phyloP scores from a whole-genome alignment of 2,113 vertebrate species.

The Tragelaphus strepsiceros region DNA sequence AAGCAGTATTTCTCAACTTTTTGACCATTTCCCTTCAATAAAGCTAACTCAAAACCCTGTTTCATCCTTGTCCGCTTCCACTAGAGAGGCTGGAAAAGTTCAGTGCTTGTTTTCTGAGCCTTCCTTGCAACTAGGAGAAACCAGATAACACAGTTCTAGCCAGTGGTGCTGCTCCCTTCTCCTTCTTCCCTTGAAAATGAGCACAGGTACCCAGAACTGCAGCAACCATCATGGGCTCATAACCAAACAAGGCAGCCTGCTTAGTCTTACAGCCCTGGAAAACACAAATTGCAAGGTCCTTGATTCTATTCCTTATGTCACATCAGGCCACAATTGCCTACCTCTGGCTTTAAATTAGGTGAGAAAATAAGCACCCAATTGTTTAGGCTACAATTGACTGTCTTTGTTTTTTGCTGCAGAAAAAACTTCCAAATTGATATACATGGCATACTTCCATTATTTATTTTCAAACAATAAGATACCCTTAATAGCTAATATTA shows the following conservation, averaged over 20 bases:
- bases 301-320: neutral
- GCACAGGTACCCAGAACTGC: neutral
- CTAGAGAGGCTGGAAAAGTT: neutral
- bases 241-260: neutral
- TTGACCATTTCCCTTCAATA: neutral
- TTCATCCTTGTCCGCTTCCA: neutral
- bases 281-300: neutral
- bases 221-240: neutral
- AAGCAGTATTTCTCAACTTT: neutral
- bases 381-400: neutral
- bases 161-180: neutral
- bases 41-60: neutral
- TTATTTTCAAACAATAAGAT: neutral
- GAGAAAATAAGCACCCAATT: neutral
- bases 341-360: neutral
- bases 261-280: neutral
- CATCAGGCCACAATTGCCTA: neutral
- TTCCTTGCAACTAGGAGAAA: neutral
- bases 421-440: neutral
- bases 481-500: neutral
- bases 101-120: neutral
- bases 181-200: neutral
- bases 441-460: neutral
- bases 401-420: neutral
- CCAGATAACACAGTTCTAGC: neutral